Evolutionary conservation across 2,113 vertebrate genomes (phyloP).

Genomic region (Phyllostomus hastatus): DNA sequence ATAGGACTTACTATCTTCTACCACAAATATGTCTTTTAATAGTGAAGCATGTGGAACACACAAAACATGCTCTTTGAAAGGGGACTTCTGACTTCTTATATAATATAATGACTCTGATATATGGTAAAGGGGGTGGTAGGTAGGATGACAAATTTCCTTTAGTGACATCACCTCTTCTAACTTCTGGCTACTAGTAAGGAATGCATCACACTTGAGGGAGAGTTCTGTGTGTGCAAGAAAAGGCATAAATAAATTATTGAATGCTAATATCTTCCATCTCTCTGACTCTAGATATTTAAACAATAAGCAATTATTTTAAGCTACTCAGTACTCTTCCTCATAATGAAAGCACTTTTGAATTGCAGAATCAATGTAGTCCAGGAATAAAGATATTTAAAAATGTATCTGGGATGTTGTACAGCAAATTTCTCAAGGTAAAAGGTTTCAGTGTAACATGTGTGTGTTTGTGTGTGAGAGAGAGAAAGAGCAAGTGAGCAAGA

Average conservation of each 20-base stretch:
- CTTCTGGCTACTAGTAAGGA: background rate
- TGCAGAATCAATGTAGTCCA: background rate
- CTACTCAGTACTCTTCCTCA: background rate
- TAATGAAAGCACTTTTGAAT: slow-evolving; percentile 16
- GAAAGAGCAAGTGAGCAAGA: background rate
- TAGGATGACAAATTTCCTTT: background rate
- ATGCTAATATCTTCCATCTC: background rate
- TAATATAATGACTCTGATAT: background rate
- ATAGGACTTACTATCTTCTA: background rate
- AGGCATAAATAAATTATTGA: background rate
- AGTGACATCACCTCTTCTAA: background rate
- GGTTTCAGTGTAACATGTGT: background rate
- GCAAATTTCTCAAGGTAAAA: background rate
- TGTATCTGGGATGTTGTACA: background rate
- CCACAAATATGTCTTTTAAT: background rate
- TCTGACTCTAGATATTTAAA: background rate
- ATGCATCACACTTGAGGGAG: background rate
- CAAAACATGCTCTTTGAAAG: background rate
- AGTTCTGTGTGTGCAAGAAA: background rate
- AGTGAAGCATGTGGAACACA: background rate
- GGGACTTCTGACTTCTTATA: background rate
- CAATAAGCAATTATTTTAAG: background rate
- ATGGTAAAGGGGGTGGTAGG: background rate
- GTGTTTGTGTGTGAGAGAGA: background rate
- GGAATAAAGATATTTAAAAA: background rate